Evolutionary conservation across 1,140 invertebrate genomes (phyloP).

Genomic region (Sinella curviseta): DNA sequence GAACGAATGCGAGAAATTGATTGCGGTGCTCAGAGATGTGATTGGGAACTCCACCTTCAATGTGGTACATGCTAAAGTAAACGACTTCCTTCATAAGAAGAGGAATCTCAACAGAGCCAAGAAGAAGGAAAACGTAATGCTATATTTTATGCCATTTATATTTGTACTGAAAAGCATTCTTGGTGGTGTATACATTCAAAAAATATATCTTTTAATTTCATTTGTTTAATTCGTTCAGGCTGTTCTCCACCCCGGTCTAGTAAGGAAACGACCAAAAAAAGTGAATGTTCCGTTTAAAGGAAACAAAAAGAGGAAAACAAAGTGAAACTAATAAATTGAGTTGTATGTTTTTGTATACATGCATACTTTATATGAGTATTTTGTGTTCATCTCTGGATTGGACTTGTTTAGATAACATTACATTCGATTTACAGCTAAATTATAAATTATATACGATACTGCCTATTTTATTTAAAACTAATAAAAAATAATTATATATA

Average conservation of each 20-base stretch:
- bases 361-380: not conserved
- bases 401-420: not conserved
- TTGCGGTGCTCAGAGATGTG: not conserved
- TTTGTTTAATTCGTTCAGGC: constrained; percentile 21
- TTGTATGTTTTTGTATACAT: no score
- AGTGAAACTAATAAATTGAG: no score
- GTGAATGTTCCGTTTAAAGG: not conserved
- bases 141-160: not conserved
- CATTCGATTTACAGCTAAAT: no score
- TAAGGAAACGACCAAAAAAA: constrained; percentile 27
- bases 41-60: constrained; percentile 28
- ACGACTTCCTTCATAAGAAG: constrained; percentile 31
- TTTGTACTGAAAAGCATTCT: not conserved
- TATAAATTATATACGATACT: no score
- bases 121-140: constrained; percentile 40
- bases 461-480: no score
- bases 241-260: constrained; percentile 15
- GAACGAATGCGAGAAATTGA: constrained; percentile 12
- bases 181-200: not conserved
- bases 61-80: constrained; percentile 19
- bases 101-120: constrained; percentile 31
- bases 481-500: no score
- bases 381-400: not conserved
- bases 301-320: constrained; percentile 1
- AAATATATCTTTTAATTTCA: not conserved